A percentile compares a stretch with the other conserved stretches of the same genome.
These are phyloP conservation scores for Microhierax caerulescens DNA, from an alignment of 2,797 vertebrate species.

Conservation along the genomic window DNA sequence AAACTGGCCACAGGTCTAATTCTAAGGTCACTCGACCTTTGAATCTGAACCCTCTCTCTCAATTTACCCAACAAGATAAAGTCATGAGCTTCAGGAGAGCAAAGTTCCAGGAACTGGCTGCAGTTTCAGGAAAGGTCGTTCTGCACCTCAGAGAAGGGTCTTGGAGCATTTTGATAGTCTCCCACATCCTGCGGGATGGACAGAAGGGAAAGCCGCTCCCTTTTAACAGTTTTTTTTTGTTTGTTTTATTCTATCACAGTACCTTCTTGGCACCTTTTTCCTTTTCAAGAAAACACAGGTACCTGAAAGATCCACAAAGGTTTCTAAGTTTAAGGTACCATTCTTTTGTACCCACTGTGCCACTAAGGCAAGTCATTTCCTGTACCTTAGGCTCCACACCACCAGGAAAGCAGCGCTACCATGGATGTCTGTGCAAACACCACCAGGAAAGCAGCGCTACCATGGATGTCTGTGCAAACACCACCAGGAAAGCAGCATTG, in stretches of 20 bases:
- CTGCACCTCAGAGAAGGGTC: background rate
- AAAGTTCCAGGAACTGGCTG: background rate
- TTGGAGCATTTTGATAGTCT: background rate
- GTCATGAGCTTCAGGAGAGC: background rate
- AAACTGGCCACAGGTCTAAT: background rate
- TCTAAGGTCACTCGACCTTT: background rate
- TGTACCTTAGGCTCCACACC: background rate
- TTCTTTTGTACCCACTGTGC: background rate
- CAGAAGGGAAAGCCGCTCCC: background rate
- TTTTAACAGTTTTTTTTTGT: background rate
- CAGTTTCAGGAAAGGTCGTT: background rate
- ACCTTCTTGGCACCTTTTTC: background rate
- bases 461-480: too few species aligned
- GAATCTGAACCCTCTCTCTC: background rate
- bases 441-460: background rate
- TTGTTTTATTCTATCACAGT: background rate
- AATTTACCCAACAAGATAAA: background rate
- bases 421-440: background rate
- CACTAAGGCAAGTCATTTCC: background rate
- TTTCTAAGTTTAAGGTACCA: background rate
- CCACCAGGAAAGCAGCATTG: background rate
- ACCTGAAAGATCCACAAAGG: background rate
- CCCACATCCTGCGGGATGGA: accelerated
- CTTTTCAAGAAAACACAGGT: background rate
- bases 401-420: background rate